Evolutionary conservation across 23 tunicate genomes (phyloP).

Genomic region (Halocynthia roretzi): DNA sequence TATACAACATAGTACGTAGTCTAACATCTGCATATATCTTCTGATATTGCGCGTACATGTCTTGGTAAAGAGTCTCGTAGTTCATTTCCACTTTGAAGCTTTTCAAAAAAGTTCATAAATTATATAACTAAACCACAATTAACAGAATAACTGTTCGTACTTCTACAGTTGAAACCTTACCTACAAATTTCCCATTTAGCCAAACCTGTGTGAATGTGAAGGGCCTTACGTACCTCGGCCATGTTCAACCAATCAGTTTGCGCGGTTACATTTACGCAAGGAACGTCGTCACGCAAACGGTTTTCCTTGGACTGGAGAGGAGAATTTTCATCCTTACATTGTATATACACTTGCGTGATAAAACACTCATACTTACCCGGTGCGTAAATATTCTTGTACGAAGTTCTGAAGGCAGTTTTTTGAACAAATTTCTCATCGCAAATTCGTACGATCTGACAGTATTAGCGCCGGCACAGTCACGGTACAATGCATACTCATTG

Average conservation of each 20-base stretch:
- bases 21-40: conserved; percentile 19
- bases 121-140: no score
- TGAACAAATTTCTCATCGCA: conserved; percentile 66
- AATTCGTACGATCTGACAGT: conserved; percentile 12
- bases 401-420: conserved; percentile 7
- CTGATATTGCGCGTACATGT: conserved; percentile 42
- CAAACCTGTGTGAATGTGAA: conserved; percentile 41
- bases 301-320: neutral
- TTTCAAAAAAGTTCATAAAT: neutral
- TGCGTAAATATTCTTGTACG: conserved; percentile 13
- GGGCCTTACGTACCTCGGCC: conserved; percentile 55
- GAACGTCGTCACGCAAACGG: conserved; percentile 22
- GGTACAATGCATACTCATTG: conserved; percentile 78
- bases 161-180: neutral
- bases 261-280: conserved; percentile 81
- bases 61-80: conserved; percentile 1
- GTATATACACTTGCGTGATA: no score
- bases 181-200: conserved; percentile 71
- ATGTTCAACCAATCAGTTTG: conserved; percentile 46
- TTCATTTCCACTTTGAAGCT: conserved; percentile 1
- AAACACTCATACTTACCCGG: conserved; percentile 7
- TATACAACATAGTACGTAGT: conserved; percentile 48
- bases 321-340: neutral
- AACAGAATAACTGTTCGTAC: no score
- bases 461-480: conserved; percentile 60